phyloP scores from a whole-genome alignment of 2,113 vertebrate genomes.

The Corynorhinus townsendii region DNA sequence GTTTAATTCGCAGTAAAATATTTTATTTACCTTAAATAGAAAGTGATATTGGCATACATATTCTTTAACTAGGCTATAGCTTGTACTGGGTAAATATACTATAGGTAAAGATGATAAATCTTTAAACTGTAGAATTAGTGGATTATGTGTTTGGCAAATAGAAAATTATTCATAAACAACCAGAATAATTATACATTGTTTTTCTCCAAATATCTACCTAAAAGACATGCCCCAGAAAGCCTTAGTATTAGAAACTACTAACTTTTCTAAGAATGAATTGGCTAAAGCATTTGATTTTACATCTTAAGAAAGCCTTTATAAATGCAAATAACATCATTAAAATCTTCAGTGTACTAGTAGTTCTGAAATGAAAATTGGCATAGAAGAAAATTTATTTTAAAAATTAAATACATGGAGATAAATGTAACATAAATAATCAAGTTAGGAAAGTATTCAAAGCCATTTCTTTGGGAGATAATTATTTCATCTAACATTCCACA shows the following conservation, averaged over 20 bases:
- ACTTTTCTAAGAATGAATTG: not conserved
- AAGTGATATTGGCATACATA: not conserved
- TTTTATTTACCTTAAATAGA: not conserved
- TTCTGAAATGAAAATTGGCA: not conserved
- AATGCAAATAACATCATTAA: not conserved
- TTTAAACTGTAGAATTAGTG: not conserved
- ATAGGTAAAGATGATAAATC: not conserved
- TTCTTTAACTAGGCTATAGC: not conserved
- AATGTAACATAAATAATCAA: not conserved
- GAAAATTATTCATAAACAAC: not conserved
- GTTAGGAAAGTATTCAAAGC: slow-evolving; percentile 13
- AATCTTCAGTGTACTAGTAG: not conserved
- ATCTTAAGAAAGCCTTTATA: not conserved
- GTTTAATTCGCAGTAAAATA: not conserved
- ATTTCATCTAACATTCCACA: not conserved
- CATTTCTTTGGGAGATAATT: not conserved
- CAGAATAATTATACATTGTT: not conserved
- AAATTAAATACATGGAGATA: not conserved
- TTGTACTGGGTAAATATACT: not conserved
- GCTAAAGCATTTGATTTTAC: not conserved
- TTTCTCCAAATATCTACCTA: not conserved
- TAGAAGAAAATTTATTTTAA: not conserved
- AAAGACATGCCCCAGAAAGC: not conserved
- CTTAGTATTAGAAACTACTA: not conserved
- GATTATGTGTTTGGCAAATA: not conserved